Base-by-base conservation (phyloP, 1,140 invertebrate species). In the Ylistrum balloti region DNA sequence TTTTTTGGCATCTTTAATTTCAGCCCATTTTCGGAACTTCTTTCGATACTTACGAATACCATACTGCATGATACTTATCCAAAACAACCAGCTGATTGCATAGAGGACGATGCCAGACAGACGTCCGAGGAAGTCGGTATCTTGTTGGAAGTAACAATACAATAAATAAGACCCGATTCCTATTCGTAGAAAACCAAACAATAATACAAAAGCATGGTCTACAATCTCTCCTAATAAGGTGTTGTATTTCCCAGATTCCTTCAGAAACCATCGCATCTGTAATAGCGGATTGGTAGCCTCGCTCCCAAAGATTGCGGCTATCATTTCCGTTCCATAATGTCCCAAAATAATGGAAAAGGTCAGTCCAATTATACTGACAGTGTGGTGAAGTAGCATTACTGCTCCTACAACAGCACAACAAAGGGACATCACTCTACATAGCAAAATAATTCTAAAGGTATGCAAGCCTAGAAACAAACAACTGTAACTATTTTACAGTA, bases 241-340 rank as follows among this genome's bases (percentile, higher is more conserved):
- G 34, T 95, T 35, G 85, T 94, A 91, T n/a, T 90, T 91, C 11
- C 94, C 93, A 2, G 93, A 92, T 33, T 95, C 92, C 35, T 91
- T 90, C 13, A 96, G 93, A 90, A 96, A 96, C 96, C 96, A 96
- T 0, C 96, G 94, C n/a, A 94, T 74, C 92, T 96, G 96, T n/a
- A 96, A 93, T 0, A 96, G 90, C 13, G 96, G 96, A 91, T 96
- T 96, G 86, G 95, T 96, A n/a, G 94, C 89, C 89, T 96, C 96
- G n/a, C 95, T 94, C 11, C 95, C 95, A 86, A 94, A 94, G 33
- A 96, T 94, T 5, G 95, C 95, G 33, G 94, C 95, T 13, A 95
- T 91, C 38, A 96, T 88, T 91, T 96, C 96, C 13, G 95, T 95
- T 32, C 96, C 96, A 85, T 95, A 96, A 17, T 87, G 89, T 32